Base-by-base conservation (phyloP, 2,888 invertebrate species). In the Ptychoptera contaminata region DNA sequence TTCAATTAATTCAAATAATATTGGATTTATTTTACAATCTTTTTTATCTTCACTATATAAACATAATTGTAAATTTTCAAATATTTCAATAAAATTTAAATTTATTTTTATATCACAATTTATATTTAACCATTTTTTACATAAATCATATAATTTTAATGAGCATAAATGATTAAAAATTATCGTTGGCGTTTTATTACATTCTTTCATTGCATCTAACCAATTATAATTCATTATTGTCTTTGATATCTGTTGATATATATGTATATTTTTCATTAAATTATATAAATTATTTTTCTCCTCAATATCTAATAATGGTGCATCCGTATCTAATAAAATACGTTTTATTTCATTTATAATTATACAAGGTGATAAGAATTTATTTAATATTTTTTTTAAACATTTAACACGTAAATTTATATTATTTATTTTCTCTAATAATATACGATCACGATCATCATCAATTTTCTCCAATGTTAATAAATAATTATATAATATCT, bases 51-150 rank as follows among this genome's bases (percentile, higher is more conserved):
- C 67, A 48, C 69, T 69, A 52, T 73, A 72, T 49, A 79, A 30
- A 77, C 23, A 23, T 23, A 23, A 23, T 23, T 5, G 7, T 23
- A 23, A 23, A 23, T 23, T 38, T 15, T 32, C 36, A 9, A 46
- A 46, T 8, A 47, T 36, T 16, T 34, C 11, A 11, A 16, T 32
- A 40, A 44, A 32, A 31, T 35, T 29, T 30, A 35, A 15, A 12
- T 16, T 23, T 55, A 70, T 68, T 49, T 74, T 70, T 58, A 73
- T 68, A 50, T 72, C 67, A 38, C 71, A 67, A 1, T 70, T 70
- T 12, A 75, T 71, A 40, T 77, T 72, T 9, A 80, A 72, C 77
- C 82, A 84, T 48, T 79, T 73, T 40, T 80, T 65, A 51, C 83
- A 77, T 2, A 81, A 55, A 52, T 78, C 72, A 49, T 56, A 64